Percentiles rank a stretch among this genome's conserved stretches.
Evolutionary conservation across 2,888 invertebrate genomes (phyloP).

Genomic region (Netelia virgata): DNA sequence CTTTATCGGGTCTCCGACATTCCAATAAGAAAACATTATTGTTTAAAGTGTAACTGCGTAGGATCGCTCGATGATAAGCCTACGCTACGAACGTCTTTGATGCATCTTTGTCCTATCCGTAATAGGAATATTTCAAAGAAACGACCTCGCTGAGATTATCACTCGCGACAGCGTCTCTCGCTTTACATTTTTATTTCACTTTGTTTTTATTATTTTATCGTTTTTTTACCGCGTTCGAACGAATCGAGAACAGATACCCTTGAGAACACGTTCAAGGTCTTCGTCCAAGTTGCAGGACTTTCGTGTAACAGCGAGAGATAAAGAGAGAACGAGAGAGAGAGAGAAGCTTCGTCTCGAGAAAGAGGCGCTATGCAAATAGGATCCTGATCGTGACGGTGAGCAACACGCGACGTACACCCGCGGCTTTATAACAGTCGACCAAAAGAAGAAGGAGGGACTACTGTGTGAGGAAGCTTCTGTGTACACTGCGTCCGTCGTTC

Average conservation of each 20-base stretch:
- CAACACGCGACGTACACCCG: conserved; percentile 73
- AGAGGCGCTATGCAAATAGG: conserved; percentile 83
- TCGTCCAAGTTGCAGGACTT: conserved; percentile 59
- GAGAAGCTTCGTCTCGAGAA: conserved; percentile 78
- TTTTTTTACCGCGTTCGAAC: conserved; percentile 12
- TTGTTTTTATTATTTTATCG: not conserved
- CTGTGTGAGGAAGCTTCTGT: too few relatives aligned
- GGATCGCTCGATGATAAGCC: too few relatives aligned
- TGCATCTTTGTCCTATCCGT: not conserved
- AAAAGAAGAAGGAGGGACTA: too few relatives aligned
- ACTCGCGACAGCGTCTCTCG: not conserved
- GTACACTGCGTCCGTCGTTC: too few relatives aligned
- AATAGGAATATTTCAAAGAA: conserved; percentile 12
- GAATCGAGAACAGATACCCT: conserved; percentile 39
- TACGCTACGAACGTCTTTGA: too few relatives aligned
- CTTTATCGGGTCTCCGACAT: too few relatives aligned
- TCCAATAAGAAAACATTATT: too few relatives aligned
- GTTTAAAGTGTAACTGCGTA: too few relatives aligned
- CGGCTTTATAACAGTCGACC: conserved; percentile 1
- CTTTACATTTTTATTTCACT: not conserved
- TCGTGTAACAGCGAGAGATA: conserved; percentile 47
- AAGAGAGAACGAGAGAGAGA: conserved; percentile 68
- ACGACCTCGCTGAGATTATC: conserved; percentile 17
- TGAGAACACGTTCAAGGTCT: conserved; percentile 57
- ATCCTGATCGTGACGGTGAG: conserved; percentile 84